These are phyloP conservation scores for Caenorhabditis macrosperma DNA, from an alignment of 2,888 invertebrate genomes.

Conservation along the genomic window DNA sequence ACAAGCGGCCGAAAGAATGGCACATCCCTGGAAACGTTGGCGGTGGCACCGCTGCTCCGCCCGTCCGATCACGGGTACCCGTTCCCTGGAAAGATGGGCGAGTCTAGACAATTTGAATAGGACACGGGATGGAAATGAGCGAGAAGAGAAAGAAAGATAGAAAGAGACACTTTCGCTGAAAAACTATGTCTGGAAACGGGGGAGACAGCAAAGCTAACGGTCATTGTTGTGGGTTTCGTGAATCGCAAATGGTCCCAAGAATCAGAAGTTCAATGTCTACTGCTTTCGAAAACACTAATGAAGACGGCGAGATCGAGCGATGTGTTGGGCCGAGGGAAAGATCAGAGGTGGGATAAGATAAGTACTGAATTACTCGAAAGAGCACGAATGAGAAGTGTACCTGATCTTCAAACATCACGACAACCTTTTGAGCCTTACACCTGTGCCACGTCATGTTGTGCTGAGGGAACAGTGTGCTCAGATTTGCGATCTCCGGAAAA, in stretches of 20 bases:
- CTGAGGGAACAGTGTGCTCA: neutral
- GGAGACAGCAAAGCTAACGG: neutral
- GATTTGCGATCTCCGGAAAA: neutral
- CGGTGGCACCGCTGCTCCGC: too few species aligned
- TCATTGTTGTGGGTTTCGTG: constrained; percentile 4
- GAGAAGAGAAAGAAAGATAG: too few species aligned
- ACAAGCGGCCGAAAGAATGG: neutral
- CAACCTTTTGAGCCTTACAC: neutral
- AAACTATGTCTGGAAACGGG: neutral
- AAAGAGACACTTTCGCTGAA: too few species aligned
- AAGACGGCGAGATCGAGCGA: neutral
- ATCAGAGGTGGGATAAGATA: neutral
- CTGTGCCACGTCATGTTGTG: constrained; percentile 1
- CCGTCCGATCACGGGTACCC: neutral
- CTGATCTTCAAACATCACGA: neutral
- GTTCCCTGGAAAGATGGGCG: neutral
- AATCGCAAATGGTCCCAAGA: neutral
- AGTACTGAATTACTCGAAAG: too few species aligned
- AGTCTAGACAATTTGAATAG: constrained; percentile 13
- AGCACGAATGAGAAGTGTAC: too few species aligned
- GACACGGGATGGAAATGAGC: neutral
- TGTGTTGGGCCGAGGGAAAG: neutral
- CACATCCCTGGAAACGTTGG: neutral
- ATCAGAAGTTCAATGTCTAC: neutral
- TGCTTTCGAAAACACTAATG: neutral